These are phyloP conservation scores for Eupsilia transversa DNA, from an alignment of 2,888 invertebrate genomes.

Conservation along the genomic window DNA sequence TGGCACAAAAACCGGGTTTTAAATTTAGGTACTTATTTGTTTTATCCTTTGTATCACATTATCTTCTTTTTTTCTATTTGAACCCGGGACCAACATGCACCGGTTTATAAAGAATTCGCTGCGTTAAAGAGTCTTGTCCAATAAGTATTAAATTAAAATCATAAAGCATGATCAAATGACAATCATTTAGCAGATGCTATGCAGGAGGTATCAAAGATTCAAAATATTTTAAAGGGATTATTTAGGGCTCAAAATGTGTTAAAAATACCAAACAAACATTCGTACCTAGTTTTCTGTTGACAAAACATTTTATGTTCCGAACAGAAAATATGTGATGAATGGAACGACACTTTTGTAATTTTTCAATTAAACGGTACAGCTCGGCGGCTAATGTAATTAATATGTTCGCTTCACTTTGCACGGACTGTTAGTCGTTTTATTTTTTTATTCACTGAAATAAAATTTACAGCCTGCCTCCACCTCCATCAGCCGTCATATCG, in stretches of 20 bases:
- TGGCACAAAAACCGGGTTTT: neutral
- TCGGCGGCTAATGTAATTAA: slow-evolving; percentile 62
- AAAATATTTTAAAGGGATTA: neutral
- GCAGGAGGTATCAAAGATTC: neutral
- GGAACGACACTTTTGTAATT: slow-evolving; percentile 57
- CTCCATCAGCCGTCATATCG: slow-evolving; percentile 46
- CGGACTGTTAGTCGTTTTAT: slow-evolving; percentile 61
- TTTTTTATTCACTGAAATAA: slow-evolving; percentile 59
- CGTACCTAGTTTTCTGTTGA: slow-evolving; percentile 10
- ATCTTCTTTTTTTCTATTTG: neutral
- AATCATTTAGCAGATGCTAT: neutral
- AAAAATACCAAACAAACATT: neutral
- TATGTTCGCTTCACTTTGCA: slow-evolving; percentile 62
- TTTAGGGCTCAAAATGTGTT: neutral
- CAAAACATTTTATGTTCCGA: slow-evolving; percentile 22
- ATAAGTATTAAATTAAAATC: neutral
- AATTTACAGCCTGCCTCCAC: slow-evolving; percentile 44
- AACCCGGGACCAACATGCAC: neutral
- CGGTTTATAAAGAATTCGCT: too few relatives aligned
- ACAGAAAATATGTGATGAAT: slow-evolving; percentile 28
- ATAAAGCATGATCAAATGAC: neutral
- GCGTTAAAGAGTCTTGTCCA: neutral
- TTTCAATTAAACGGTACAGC: slow-evolving; percentile 60
- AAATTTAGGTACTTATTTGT: neutral
- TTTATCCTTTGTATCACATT: neutral